These are phyloP conservation scores for Brachionus manjavacas DNA, from an alignment of 1,140 invertebrate species.

Conservation along the genomic window DNA sequence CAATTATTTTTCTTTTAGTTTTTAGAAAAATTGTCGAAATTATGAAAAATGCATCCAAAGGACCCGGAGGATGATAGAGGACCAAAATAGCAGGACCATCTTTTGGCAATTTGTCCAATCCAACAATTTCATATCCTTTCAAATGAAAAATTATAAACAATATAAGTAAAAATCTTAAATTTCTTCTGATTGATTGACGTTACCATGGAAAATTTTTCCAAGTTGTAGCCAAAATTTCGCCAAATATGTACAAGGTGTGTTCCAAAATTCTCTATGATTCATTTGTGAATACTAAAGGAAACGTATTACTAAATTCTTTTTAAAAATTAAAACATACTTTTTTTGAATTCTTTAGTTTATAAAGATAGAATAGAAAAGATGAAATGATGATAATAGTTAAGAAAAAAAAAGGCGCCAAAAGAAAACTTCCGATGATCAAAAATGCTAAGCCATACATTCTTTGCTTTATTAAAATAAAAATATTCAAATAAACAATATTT, in stretches of 20 bases:
- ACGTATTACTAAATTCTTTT: neutral
- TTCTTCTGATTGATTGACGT: neutral
- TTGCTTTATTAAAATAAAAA: neutral
- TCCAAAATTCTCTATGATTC: neutral
- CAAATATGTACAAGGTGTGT: neutral
- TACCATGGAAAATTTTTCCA: neutral
- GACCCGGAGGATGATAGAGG: neutral
- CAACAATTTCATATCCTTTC: slow-evolving; percentile 3
- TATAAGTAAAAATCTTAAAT: neutral
- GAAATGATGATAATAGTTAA: neutral
- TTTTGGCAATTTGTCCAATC: neutral
- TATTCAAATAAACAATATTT: too few species aligned
- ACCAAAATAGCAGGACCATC: neutral
- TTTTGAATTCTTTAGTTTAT: neutral
- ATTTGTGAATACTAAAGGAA: neutral
- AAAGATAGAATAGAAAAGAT: neutral
- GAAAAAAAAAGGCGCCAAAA: neutral
- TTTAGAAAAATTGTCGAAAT: neutral
- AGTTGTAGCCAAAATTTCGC: neutral
- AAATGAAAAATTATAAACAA: neutral
- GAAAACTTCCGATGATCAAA: neutral
- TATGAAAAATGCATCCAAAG: neutral
- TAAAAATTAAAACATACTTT: neutral
- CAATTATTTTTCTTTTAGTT: neutral
- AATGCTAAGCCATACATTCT: neutral